phyloP scores from a whole-genome alignment of 2,888 invertebrate species.

The Halocaridina rubra region DNA sequence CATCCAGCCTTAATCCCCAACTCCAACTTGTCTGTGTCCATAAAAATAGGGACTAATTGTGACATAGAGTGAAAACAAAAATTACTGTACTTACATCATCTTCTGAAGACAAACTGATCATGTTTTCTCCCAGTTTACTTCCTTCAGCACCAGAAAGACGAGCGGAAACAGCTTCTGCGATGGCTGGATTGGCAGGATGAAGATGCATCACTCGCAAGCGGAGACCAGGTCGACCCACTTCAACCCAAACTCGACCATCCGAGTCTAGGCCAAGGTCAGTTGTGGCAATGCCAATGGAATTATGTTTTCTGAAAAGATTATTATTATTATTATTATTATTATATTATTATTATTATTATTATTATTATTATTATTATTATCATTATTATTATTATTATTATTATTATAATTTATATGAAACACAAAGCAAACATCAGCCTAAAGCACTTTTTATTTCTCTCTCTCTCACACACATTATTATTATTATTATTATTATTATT shows the following conservation, averaged over 20 bases:
- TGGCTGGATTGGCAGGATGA: slow-evolving; percentile 62
- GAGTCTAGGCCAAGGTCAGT: slow-evolving; percentile 47
- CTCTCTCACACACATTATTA: no score
- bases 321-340: no score
- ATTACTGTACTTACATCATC: slow-evolving; percentile 23
- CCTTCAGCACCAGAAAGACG: not conserved
- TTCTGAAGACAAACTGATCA: slow-evolving; percentile 26
- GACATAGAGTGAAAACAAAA: not conserved
- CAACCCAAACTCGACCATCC: slow-evolving; percentile 63
- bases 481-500: no score
- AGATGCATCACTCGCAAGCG: slow-evolving; percentile 60
- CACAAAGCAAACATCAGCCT: no score
- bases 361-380: no score
- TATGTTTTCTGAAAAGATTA: slow-evolving; percentile 23
- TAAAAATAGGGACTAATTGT: not conserved
- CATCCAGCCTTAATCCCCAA: not conserved
- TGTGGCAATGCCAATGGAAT: slow-evolving; percentile 32
- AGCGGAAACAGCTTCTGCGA: slow-evolving; percentile 32
- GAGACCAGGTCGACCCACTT: slow-evolving; percentile 48
- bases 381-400: no score
- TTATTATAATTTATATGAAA: no score
- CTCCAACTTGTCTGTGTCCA: not conserved
- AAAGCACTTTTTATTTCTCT: no score
- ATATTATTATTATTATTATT: no score
- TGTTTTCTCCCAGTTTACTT: not conserved